Evolutionary conservation across 2,888 invertebrate species (phyloP).

Genomic region (Alentia gelatinosa): DNA sequence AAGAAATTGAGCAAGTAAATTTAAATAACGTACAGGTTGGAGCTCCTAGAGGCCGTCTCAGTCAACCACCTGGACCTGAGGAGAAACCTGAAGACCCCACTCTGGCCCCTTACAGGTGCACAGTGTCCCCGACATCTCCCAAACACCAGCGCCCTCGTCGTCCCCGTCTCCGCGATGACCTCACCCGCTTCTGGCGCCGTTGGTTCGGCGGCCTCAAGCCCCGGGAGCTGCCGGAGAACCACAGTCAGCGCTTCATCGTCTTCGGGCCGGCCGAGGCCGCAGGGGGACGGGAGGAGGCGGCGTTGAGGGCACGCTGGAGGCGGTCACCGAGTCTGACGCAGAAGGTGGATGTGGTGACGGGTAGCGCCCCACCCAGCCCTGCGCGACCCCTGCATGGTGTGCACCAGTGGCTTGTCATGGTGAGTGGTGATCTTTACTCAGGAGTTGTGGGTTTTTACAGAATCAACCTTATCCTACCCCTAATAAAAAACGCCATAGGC

Average conservation of each 20-base stretch:
- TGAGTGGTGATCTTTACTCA: no score
- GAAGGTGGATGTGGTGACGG: not conserved
- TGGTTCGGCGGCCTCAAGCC: not conserved
- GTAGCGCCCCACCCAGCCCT: no score
- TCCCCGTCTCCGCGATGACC: not conserved
- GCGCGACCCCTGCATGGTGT: not conserved
- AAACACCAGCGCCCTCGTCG: no score
- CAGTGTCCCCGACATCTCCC: no score
- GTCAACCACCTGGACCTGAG: not conserved
- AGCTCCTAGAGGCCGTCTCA: not conserved
- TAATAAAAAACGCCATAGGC: no score
- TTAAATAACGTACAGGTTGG: no score
- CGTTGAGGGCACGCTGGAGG: not conserved
- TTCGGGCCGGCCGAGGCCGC: not conserved
- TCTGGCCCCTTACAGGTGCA: not conserved
- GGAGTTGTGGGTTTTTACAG: no score
- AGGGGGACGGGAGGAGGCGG: not conserved
- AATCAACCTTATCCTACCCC: no score
- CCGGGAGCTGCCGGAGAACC: slow-evolving; percentile 7
- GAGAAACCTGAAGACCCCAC: no score
- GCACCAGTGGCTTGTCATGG: slow-evolving; percentile 21
- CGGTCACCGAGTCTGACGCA: not conserved
- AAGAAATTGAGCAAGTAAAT: no score
- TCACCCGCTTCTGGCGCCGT: not conserved
- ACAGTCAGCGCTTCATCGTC: not conserved